A percentile compares a stretch with the other conserved stretches of the same genome.
These are phyloP conservation scores for Pristionchus japonicus DNA, from an alignment of 2,888 invertebrate species.

Conservation along the genomic window DNA sequence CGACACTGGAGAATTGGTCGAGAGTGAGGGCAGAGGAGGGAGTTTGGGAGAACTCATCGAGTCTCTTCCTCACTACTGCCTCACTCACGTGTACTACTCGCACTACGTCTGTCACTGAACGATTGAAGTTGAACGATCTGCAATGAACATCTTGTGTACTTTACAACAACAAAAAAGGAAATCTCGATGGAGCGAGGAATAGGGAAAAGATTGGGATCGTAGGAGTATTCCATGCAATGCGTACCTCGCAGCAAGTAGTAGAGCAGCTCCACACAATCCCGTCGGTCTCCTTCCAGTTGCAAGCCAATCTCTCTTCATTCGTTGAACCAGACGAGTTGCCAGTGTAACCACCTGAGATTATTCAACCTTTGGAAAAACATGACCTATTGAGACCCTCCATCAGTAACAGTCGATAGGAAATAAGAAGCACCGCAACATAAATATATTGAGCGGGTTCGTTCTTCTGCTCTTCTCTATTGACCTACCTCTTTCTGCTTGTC, in stretches of 20 bases:
- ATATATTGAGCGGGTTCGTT: not conserved
- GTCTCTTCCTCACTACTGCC: slow-evolving; percentile 73
- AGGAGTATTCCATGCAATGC: too few relatives aligned
- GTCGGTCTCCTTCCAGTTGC: slow-evolving; percentile 95
- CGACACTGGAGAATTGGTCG: slow-evolving; percentile 96
- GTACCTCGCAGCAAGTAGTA: slow-evolving; percentile 89
- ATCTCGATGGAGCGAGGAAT: slow-evolving; percentile 80
- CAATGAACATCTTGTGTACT: not conserved
- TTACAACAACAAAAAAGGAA: not conserved
- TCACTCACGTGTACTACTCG: slow-evolving; percentile 74
- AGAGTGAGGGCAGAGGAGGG: slow-evolving; percentile 93
- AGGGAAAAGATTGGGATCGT: slow-evolving; percentile 78
- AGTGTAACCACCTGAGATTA: slow-evolving; percentile 86
- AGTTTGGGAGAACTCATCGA: slow-evolving; percentile 95
- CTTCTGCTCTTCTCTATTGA: not conserved
- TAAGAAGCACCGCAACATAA: not conserved
- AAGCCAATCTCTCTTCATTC: slow-evolving; percentile 98
- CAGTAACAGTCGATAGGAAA: not conserved
- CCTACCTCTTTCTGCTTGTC: slow-evolving; percentile 87
- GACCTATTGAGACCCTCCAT: not conserved
- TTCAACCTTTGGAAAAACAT: not conserved
- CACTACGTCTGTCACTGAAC: slow-evolving; percentile 70
- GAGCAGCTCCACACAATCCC: slow-evolving; percentile 96
- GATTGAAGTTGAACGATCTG: slow-evolving; percentile 69
- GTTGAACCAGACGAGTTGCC: slow-evolving; percentile 90